phyloP scores from a whole-genome alignment of 2,113 vertebrate genomes.

The Muscicapa adusta region DNA sequence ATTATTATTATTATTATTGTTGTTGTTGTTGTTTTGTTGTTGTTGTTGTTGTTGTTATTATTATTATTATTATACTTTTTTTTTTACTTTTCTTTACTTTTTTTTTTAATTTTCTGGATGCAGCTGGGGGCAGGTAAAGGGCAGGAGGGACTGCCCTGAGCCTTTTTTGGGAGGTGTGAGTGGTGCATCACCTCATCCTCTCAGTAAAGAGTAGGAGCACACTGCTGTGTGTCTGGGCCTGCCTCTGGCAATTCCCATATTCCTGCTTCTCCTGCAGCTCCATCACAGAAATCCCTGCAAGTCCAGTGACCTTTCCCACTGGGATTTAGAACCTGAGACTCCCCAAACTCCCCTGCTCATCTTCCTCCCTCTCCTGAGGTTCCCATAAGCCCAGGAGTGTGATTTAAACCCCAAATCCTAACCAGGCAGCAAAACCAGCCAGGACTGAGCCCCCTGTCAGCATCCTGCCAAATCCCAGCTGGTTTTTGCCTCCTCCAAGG shows the following conservation, averaged over 20 bases:
- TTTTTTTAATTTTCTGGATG: too few relatives aligned
- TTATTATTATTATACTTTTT: too few relatives aligned
- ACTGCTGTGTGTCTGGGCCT: fast-evolving
- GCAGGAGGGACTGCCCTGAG: too few relatives aligned
- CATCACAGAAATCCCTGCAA: fast-evolving
- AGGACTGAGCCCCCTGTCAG: fast-evolving
- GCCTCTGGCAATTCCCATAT: background rate
- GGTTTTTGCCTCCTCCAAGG: background rate
- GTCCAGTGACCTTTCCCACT: background rate
- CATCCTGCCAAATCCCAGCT: background rate
- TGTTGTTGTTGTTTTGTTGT: too few relatives aligned
- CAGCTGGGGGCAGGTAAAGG: too few relatives aligned
- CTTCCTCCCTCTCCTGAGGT: background rate
- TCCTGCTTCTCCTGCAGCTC: background rate
- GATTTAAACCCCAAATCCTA: background rate
- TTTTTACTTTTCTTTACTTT: too few relatives aligned
- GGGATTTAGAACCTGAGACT: background rate
- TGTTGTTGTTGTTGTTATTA: too few relatives aligned
- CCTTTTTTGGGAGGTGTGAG: background rate
- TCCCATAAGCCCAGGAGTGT: background rate
- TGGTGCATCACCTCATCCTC: background rate
- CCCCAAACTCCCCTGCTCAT: background rate
- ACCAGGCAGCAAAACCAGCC: background rate
- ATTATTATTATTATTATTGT: too few relatives aligned
- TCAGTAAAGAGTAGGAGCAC: background rate